Evolutionary conservation across 1,140 invertebrate genomes (phyloP).

Genomic region (Gyrodactylus bullatarudis): DNA sequence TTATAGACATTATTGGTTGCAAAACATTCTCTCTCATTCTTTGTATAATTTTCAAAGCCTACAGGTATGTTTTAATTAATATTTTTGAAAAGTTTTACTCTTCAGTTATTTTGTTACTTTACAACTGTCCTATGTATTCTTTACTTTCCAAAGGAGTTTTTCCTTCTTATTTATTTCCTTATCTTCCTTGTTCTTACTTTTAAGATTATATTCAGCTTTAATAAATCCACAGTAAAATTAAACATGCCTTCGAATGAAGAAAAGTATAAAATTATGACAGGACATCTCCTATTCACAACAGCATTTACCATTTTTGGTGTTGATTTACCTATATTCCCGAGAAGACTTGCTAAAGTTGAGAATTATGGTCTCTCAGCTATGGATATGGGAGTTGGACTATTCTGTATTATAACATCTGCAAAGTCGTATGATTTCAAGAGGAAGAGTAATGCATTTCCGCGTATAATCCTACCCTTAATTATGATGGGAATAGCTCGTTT

Average conservation of each 20-base stretch:
- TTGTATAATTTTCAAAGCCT: neutral
- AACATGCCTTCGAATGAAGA: no score
- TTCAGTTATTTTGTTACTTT: no score
- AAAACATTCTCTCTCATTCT: neutral
- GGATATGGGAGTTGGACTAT: constrained; percentile 66
- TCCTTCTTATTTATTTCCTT: no score
- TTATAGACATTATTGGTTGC: neutral
- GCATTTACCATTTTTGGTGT: neutral
- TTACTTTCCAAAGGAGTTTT: no score
- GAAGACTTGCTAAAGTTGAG: constrained; percentile 39
- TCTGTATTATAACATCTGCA: constrained; percentile 23
- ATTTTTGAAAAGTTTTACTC: no score
- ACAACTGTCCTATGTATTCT: no score
- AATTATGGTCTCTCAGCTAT: constrained; percentile 53
- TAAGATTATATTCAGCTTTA: no score
- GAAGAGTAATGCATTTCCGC: neutral
- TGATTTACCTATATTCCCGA: constrained; percentile 25
- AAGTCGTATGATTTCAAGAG: neutral
- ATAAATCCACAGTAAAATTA: no score
- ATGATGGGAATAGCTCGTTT: constrained; percentile 33
- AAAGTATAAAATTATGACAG: neutral
- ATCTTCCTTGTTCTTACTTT: no score
- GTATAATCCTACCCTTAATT: constrained; percentile 11
- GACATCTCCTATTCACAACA: neutral
- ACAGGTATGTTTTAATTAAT: no score